These are phyloP conservation scores for Ophion ellenae DNA, from an alignment of 2,888 invertebrate genomes.

Conservation along the genomic window DNA sequence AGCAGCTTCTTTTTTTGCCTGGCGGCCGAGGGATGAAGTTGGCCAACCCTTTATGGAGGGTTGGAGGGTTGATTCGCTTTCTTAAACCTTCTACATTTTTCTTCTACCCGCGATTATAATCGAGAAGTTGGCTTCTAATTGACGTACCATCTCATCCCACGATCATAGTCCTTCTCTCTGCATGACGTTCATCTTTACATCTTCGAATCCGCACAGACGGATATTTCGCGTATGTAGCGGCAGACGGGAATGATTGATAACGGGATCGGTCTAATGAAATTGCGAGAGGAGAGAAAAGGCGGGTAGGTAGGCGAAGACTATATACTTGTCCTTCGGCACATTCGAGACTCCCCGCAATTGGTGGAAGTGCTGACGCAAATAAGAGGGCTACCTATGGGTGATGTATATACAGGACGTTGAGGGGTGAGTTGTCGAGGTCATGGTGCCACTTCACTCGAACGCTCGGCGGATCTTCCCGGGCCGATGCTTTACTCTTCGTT, in stretches of 20 bases:
- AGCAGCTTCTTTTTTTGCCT: conserved; percentile 4
- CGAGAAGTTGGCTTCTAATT: not conserved
- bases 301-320: not conserved
- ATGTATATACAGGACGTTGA: conserved; percentile 23
- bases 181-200: not conserved
- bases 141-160: not conserved
- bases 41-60: not conserved
- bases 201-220: not conserved
- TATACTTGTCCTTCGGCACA: conserved; percentile 5
- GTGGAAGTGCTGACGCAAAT: conserved; percentile 37
- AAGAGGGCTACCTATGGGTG: conserved; percentile 11
- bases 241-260: conserved; percentile 8
- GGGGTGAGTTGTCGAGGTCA: conserved; percentile 63
- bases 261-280: conserved; percentile 11
- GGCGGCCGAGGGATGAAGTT: not conserved
- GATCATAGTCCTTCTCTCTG: not conserved
- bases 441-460: conserved; percentile 47
- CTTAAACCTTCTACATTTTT: not conserved
- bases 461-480: conserved; percentile 27
- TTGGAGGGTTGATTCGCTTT: not conserved
- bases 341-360: conserved; percentile 26
- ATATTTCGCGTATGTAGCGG: not conserved
- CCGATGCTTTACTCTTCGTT: conserved; percentile 7
- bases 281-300: not conserved
- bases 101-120: not conserved